Evolutionary conservation across 2,113 vertebrate species (phyloP).

Genomic region (Solea senegalensis): DNA sequence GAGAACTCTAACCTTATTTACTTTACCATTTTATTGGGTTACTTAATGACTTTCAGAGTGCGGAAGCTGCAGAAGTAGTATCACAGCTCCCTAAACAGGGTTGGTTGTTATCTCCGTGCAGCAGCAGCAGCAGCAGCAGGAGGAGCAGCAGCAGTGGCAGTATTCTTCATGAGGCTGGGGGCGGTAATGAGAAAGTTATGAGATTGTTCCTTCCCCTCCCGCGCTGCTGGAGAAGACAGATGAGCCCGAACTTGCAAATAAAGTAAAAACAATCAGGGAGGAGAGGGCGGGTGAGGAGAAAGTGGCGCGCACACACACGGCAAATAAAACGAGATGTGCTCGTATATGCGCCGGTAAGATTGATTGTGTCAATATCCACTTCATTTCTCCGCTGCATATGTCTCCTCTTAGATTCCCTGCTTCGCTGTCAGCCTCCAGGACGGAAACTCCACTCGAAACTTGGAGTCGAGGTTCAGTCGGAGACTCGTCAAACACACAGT

Average conservation of each 20-base stretch:
- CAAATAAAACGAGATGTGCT: slow-evolving; percentile 53
- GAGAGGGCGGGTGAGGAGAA: slow-evolving; percentile 32
- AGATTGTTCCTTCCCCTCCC: slow-evolving; percentile 47
- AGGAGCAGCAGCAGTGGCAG: slow-evolving; percentile 21
- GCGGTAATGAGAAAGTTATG: slow-evolving; percentile 83
- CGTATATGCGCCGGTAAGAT: slow-evolving; percentile 57
- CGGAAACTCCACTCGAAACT: no score
- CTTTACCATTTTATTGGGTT: slow-evolving; percentile 36
- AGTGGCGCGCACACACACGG: not conserved
- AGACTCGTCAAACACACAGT: no score
- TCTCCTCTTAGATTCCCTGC: slow-evolving; percentile 33
- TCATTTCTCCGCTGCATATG: slow-evolving; percentile 35
- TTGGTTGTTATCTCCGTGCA: slow-evolving; percentile 35
- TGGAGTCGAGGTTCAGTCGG: no score
- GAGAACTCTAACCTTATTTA: slow-evolving; percentile 64
- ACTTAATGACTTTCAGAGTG: slow-evolving; percentile 52
- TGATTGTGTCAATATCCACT: slow-evolving; percentile 74
- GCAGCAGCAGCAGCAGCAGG: not conserved
- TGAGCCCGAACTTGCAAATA: slow-evolving; percentile 78
- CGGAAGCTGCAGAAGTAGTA: slow-evolving; percentile 38
- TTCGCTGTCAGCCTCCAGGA: not conserved
- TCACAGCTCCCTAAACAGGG: slow-evolving; percentile 62
- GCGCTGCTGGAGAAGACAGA: slow-evolving; percentile 62
- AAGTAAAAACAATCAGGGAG: slow-evolving; percentile 70
- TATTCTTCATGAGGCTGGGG: slow-evolving; percentile 57